Evolutionary conservation across 2,797 vertebrate species (phyloP).

Genomic region (Pantherophis vulpinus): DNA sequence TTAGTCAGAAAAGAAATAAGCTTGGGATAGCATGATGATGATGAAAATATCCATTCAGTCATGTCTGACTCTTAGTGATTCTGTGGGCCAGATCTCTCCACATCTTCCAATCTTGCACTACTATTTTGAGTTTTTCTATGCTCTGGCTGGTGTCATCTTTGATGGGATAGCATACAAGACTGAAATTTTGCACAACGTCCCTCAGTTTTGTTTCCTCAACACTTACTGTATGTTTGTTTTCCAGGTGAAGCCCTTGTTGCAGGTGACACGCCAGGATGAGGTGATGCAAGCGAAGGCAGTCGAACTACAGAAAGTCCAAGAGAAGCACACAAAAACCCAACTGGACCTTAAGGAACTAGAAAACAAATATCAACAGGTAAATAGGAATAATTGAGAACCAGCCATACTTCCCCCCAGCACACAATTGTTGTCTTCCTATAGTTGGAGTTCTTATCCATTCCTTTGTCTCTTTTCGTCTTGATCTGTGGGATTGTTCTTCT

Average conservation of each 20-base stretch:
- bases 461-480: neutral
- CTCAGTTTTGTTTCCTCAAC: neutral
- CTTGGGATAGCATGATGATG: too few species aligned
- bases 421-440: neutral
- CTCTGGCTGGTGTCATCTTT: too few species aligned
- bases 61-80: too few species aligned
- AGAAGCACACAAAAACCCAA: constrained; percentile 78
- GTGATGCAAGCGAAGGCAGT: constrained; percentile 84
- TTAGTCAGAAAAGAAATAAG: neutral
- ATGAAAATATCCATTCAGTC: too few species aligned
- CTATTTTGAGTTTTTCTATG: too few species aligned
- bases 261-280: constrained; percentile 89
- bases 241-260: constrained; percentile 89
- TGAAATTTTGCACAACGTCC: neutral
- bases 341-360: constrained; percentile 80
- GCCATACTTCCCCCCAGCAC: neutral
- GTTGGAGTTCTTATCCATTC: neutral
- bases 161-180: too few species aligned
- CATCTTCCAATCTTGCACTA: too few species aligned
- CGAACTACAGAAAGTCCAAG: constrained; percentile 84
- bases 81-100: too few species aligned
- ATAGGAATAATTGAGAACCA: neutral
- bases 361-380: constrained; percentile 81
- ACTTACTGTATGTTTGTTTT: neutral
- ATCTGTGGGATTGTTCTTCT: neutral